Conservation (phyloP, 2,888 invertebrate species). For the Baccha elongata region DNA sequence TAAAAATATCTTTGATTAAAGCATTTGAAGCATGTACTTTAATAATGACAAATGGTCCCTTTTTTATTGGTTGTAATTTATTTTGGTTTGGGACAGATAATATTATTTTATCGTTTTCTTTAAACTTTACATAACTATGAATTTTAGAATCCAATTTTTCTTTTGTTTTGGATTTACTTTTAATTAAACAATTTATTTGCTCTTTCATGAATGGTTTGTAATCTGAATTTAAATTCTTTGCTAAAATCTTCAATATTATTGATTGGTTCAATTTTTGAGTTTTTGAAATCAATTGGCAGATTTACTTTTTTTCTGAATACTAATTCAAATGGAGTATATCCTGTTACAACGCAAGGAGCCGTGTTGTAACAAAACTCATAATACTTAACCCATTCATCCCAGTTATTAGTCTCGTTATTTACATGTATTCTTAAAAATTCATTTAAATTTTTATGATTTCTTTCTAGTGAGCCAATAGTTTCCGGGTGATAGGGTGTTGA, state of each 20-base stretch:
- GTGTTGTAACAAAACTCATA: constrained; percentile 2
- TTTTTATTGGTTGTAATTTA: constrained; percentile 2
- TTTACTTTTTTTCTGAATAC: constrained; percentile 3
- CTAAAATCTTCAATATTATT: constrained; percentile 7
- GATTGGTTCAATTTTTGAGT: neutral
- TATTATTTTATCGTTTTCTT: neutral
- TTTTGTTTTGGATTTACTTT: constrained; percentile 2
- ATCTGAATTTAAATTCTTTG: neutral
- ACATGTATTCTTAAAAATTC: constrained; percentile 4
- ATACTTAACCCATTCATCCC: no score
- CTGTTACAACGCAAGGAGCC: constrained; percentile 10
- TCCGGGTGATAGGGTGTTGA: constrained; percentile 3
- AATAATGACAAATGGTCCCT: neutral
- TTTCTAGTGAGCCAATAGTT: neutral
- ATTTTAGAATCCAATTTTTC: neutral
- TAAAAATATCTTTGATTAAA: neutral
- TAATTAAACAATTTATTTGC: neutral
- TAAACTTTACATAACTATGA: neutral
- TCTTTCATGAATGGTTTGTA: neutral
- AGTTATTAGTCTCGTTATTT: neutral
- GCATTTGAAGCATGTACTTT: neutral
- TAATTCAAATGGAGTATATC: neutral
- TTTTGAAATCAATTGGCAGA: neutral
- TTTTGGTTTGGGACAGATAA: neutral
- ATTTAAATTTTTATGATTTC: constrained; percentile 3